phyloP scores from a whole-genome alignment of 2,113 vertebrate species.

The Antechinus stuartii region DNA sequence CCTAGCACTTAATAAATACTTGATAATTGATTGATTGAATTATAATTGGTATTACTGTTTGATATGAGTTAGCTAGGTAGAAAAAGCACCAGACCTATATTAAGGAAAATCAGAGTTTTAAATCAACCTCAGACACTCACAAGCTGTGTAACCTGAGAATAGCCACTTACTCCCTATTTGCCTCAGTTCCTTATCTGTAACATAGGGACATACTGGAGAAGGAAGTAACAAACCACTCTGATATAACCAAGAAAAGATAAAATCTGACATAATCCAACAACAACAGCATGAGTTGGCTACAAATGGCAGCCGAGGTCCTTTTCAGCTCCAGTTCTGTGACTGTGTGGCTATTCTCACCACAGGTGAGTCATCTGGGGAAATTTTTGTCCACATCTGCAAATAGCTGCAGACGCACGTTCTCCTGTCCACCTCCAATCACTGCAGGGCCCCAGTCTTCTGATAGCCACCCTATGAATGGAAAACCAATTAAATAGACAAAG shows the following conservation, averaged over 20 bases:
- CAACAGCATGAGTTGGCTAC: background rate
- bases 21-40: background rate
- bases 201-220: background rate
- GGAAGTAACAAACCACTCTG: background rate
- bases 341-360: background rate
- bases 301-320: background rate
- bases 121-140: background rate
- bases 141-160: no score
- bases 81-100: background rate
- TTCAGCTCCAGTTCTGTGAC: background rate
- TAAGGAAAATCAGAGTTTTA: background rate
- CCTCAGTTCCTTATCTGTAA: background rate
- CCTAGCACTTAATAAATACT: background rate
- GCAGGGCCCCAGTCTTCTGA: background rate
- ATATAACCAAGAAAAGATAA: background rate
- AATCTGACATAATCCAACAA: background rate
- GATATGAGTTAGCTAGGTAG: background rate
- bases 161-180: background rate
- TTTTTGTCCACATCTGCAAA: background rate
- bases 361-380: background rate
- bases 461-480: slow-evolving; percentile 3
- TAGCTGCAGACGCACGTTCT: background rate
- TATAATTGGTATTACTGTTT: background rate
- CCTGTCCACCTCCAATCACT: background rate
- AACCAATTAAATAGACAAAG: background rate